Evolutionary conservation across 1,140 invertebrate species (phyloP).

Genomic region (Macrobrachium rosenbergii): DNA sequence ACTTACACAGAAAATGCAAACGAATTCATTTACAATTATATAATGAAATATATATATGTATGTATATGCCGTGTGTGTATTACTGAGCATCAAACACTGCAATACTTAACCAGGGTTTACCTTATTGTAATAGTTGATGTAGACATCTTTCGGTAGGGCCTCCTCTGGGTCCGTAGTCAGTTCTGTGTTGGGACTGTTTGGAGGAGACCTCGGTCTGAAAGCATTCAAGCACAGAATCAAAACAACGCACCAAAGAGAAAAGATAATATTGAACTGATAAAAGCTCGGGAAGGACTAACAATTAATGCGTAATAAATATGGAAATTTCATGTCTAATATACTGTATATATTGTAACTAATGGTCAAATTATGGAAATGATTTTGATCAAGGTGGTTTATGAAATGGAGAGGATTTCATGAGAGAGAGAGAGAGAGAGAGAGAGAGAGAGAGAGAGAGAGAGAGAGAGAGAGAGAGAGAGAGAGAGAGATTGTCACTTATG

Average conservation of each 20-base stretch:
- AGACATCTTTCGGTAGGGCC: conserved; percentile 80
- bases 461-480: background rate
- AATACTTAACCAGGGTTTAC: conserved; percentile 73
- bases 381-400: no score
- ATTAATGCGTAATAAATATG: background rate
- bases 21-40: no score
- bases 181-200: conserved; percentile 89
- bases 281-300: no score
- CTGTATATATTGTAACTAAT: no score
- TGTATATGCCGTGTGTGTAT: no score
- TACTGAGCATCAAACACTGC: conserved; percentile 66
- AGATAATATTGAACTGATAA: background rate
- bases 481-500: no score
- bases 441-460: background rate
- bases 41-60: background rate
- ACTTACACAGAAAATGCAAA: no score
- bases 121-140: conserved; percentile 79
- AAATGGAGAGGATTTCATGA: no score
- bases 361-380: no score
- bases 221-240: conserved; percentile 26
- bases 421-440: background rate
- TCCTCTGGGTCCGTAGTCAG: conserved; percentile 78
- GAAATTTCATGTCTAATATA: no score
- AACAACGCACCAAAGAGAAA: background rate
- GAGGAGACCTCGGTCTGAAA: conserved; percentile 88